Conservation (phyloP, 2,797 vertebrate species). For the Thunnus albacares region DNA sequence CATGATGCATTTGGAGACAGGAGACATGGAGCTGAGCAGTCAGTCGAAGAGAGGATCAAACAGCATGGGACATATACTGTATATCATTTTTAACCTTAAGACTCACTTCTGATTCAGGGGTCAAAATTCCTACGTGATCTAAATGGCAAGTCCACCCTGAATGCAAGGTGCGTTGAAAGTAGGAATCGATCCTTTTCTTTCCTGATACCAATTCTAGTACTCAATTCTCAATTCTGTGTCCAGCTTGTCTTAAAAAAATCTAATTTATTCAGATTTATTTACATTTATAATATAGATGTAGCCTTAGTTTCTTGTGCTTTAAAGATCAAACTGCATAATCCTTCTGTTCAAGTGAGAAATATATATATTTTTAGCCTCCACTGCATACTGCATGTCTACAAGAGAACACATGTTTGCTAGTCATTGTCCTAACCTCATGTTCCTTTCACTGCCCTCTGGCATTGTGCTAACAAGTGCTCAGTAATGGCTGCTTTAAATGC, state of each 20-base stretch:
- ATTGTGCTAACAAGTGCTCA: slow-evolving; percentile 24
- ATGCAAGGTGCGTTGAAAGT: background rate
- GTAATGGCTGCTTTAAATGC: slow-evolving; percentile 29
- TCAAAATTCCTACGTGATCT: slow-evolving; percentile 11
- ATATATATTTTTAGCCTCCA: background rate
- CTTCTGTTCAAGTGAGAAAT: background rate
- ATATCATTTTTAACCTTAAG: slow-evolving; percentile 7
- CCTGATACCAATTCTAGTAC: background rate
- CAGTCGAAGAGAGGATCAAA: slow-evolving; percentile 13
- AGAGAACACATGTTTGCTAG: background rate
- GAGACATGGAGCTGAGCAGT: background rate
- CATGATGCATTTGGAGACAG: background rate
- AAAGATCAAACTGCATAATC: background rate
- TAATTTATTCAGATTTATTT: background rate
- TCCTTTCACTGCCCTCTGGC: slow-evolving; percentile 22
- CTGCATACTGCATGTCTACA: background rate
- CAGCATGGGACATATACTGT: background rate
- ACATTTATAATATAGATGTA: background rate
- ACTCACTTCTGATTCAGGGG: background rate
- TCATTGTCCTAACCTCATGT: background rate
- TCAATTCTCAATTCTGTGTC: too few species aligned
- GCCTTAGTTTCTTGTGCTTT: background rate
- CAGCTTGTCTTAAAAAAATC: too few species aligned
- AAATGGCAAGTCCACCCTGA: background rate
- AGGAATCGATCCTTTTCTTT: too few species aligned